Conservation (phyloP, 2,797 vertebrate genomes). For the Trachops cirrhosus region DNA sequence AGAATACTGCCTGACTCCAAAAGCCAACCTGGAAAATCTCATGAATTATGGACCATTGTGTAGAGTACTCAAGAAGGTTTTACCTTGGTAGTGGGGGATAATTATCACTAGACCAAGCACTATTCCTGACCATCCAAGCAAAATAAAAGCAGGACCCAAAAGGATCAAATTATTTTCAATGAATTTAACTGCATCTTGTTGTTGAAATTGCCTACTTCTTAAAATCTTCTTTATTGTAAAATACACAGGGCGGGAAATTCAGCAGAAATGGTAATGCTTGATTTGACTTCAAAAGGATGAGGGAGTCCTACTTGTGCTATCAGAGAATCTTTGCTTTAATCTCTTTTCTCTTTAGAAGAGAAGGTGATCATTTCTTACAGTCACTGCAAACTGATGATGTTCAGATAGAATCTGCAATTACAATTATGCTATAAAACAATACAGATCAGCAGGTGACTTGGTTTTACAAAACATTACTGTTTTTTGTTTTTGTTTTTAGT, state of each 20-base stretch:
- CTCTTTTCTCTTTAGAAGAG: slow-evolving; percentile 80
- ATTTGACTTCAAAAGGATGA: background rate
- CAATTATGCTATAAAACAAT: slow-evolving; percentile 87
- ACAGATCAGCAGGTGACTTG: slow-evolving; percentile 83
- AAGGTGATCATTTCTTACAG: slow-evolving; percentile 86
- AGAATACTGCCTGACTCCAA: background rate
- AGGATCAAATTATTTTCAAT: background rate
- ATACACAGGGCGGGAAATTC: background rate
- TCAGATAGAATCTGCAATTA: slow-evolving; percentile 79
- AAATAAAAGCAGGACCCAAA: background rate
- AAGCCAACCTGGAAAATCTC: background rate
- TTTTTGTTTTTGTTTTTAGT: slow-evolving; percentile 25
- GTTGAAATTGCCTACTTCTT: background rate
- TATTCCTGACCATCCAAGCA: background rate
- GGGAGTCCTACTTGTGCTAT: background rate
- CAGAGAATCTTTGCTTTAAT: background rate
- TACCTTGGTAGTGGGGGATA: background rate
- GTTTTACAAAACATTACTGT: background rate
- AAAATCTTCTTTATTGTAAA: background rate
- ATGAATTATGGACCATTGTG: background rate
- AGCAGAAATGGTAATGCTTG: background rate
- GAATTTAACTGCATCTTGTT: background rate
- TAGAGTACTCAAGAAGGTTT: background rate
- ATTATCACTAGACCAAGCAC: background rate
- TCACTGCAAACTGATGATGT: slow-evolving; percentile 87